A percentile compares a stretch with the other conserved stretches of the same genome.
Conservation (phyloP, 2,888 invertebrate genomes). For the Spialia ferax region DNA sequence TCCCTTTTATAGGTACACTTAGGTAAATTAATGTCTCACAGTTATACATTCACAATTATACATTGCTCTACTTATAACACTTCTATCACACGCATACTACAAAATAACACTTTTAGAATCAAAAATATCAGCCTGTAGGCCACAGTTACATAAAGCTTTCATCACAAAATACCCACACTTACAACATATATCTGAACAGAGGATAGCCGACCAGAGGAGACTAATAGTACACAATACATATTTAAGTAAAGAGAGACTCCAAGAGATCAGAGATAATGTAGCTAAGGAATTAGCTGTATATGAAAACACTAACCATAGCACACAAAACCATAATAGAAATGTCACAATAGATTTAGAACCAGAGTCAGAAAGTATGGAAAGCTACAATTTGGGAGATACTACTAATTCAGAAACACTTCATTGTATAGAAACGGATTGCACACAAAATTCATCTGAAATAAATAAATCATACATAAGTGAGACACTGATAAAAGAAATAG, state of each 20-base stretch:
- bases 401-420: not conserved
- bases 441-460: not conserved
- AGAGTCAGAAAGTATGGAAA: not conserved
- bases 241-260: not conserved
- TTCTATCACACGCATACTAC: constrained; percentile 34
- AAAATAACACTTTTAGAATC: constrained; percentile 37
- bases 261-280: not conserved
- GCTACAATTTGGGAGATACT: not conserved
- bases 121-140: constrained; percentile 36
- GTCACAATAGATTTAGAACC: not conserved
- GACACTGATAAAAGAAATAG: not conserved
- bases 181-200: constrained; percentile 42
- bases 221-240: constrained; percentile 24
- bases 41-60: no score
- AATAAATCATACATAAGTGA: not conserved
- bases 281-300: not conserved
- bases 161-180: not conserved
- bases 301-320: not conserved
- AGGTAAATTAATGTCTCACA: no score
- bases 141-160: not conserved
- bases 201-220: constrained; percentile 42
- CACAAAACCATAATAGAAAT: not conserved
- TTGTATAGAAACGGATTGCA: not conserved
- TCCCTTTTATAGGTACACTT: no score
- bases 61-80: no score